Percentiles rank a stretch among this genome's conserved stretches.
Conservation (phyloP, 2,113 vertebrate species). For the Motacilla tschutschensis region DNA sequence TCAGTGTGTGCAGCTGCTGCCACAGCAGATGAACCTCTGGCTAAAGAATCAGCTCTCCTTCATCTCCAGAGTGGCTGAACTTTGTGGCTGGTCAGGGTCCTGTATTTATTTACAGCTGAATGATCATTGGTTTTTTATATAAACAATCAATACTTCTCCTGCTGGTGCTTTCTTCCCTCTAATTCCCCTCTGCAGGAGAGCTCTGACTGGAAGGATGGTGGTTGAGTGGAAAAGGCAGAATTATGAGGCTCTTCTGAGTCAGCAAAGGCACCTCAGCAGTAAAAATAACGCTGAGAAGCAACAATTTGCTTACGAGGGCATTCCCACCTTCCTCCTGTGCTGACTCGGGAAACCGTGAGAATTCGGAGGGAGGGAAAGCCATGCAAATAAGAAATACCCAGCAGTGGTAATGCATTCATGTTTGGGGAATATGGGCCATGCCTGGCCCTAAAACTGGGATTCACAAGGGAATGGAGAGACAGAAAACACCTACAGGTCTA, state of each 20-base stretch:
- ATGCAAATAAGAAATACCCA: conserved; percentile 28
- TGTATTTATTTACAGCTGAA: neutral
- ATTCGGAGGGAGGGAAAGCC: neutral
- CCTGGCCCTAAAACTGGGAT: neutral
- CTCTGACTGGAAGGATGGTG: neutral
- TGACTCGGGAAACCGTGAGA: conserved; percentile 8
- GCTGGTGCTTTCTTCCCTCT: neutral
- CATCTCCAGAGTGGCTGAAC: neutral
- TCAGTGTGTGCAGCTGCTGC: neutral
- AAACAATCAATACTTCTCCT: neutral
- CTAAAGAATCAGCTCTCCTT: neutral
- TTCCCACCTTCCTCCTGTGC: neutral
- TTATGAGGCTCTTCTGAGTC: neutral
- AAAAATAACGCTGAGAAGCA: neutral
- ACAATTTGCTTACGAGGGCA: neutral
- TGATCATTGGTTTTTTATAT: neutral
- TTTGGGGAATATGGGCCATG: neutral
- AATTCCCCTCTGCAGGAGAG: neutral
- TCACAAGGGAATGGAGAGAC: conserved; percentile 1
- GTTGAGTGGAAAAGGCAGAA: neutral
- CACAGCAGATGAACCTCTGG: neutral
- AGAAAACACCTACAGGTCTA: conserved; percentile 11
- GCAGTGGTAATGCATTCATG: neutral
- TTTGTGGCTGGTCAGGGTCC: neutral
- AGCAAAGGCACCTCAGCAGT: neutral